Evolutionary conservation across 1,140 invertebrate species (phyloP).

Genomic region (Papilio xuthus): DNA sequence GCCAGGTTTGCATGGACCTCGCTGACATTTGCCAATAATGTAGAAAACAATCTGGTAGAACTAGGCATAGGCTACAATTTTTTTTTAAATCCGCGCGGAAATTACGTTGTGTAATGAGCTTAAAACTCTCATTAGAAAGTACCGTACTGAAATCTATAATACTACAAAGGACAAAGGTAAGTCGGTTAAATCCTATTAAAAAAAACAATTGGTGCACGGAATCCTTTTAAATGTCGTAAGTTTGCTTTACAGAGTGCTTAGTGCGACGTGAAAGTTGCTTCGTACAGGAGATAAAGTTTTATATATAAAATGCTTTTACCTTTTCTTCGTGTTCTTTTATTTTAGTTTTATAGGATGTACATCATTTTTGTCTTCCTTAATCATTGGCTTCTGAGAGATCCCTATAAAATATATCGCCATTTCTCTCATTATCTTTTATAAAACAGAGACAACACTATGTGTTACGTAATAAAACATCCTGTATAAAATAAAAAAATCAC

Average conservation of each 20-base stretch:
- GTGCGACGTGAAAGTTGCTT: background rate
- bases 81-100: no score
- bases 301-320: background rate
- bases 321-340: background rate
- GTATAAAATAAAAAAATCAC: slow-evolving; percentile 33
- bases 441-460: no score
- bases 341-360: no score
- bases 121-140: background rate
- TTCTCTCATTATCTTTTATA: background rate
- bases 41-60: no score
- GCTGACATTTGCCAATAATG: no score
- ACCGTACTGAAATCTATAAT: background rate
- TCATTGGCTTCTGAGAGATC: no score
- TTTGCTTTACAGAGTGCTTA: slow-evolving; percentile 4
- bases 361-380: no score
- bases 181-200: background rate
- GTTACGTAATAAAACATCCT: background rate
- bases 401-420: no score
- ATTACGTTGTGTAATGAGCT: background rate
- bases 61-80: no score
- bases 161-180: background rate
- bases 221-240: slow-evolving; percentile 11
- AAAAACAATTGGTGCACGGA: slow-evolving; percentile 16
- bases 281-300: background rate
- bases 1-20: no score